phyloP scores from a whole-genome alignment of 2,888 invertebrate species.

The Hymenopus coronatus region DNA sequence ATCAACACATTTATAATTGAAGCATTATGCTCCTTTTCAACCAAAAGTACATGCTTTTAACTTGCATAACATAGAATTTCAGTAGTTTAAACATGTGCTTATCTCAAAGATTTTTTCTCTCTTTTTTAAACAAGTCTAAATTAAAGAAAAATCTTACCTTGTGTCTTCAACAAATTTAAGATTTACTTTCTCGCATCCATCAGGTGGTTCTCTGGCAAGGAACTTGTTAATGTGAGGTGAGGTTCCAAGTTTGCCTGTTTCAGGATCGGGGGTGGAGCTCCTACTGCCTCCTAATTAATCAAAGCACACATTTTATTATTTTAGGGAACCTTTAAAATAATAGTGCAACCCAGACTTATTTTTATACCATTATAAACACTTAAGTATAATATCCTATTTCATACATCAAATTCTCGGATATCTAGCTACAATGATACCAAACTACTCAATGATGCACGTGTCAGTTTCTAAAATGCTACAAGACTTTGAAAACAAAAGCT shows the following conservation, averaged over 20 bases:
- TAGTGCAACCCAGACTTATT: no score
- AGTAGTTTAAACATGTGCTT: background rate
- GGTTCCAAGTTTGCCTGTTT: constrained; percentile 66
- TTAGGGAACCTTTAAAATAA: no score
- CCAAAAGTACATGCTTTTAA: background rate
- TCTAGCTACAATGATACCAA: no score
- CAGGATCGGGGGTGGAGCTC: constrained; percentile 73
- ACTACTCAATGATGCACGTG: no score
- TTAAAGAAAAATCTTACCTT: constrained; percentile 45
- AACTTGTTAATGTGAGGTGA: constrained; percentile 84
- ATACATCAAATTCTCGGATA: no score
- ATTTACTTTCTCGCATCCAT: constrained; percentile 84
- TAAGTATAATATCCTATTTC: no score
- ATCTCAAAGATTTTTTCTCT: no score
- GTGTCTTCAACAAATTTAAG: constrained; percentile 63
- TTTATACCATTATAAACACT: no score
- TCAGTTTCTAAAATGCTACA: no score
- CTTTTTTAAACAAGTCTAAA: background rate
- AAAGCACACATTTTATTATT: background rate
- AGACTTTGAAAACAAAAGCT: no score
- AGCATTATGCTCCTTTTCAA: background rate
- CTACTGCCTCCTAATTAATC: constrained; percentile 64
- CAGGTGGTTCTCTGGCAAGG: constrained; percentile 81
- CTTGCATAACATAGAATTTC: background rate
- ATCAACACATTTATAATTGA: no score